phyloP scores from a whole-genome alignment of 1,140 invertebrate genomes.

The Neodiprion virginianus region DNA sequence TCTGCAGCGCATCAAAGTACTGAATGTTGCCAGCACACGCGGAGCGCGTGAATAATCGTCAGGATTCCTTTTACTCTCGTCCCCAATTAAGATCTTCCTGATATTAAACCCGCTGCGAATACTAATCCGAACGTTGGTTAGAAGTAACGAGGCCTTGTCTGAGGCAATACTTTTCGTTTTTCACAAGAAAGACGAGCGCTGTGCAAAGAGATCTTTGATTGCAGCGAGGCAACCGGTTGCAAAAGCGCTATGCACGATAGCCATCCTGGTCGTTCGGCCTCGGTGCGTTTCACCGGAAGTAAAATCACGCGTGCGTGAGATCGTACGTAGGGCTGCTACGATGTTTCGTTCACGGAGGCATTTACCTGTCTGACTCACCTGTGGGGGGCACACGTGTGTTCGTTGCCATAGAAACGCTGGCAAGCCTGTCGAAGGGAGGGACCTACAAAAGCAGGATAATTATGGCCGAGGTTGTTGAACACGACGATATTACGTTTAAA shows the following conservation, averaged over 20 bases:
- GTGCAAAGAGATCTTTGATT: not conserved
- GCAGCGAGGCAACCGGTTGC: not conserved
- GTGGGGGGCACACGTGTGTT: not conserved
- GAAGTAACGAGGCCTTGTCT: not conserved
- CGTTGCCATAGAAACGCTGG: not conserved
- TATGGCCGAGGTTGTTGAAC: not conserved
- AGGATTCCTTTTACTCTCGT: no score
- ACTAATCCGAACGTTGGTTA: no score
- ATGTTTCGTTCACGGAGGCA: not conserved
- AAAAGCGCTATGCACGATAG: not conserved
- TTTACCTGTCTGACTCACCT: conserved; percentile 3
- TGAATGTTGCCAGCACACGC: no score
- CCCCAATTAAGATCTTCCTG: no score
- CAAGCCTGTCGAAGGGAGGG: not conserved
- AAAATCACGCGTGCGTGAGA: conserved; percentile 5
- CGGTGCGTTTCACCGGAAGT: not conserved
- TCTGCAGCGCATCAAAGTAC: no score
- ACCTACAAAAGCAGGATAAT: no score
- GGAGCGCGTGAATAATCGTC: no score
- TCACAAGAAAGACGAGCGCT: not conserved
- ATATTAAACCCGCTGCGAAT: no score
- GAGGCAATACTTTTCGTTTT: not conserved
- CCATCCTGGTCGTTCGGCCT: not conserved
- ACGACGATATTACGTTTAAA: not conserved
- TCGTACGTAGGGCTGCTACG: not conserved